These are phyloP conservation scores for Crocuta crocuta DNA, from an alignment of 2,113 vertebrate genomes.

Conservation along the genomic window DNA sequence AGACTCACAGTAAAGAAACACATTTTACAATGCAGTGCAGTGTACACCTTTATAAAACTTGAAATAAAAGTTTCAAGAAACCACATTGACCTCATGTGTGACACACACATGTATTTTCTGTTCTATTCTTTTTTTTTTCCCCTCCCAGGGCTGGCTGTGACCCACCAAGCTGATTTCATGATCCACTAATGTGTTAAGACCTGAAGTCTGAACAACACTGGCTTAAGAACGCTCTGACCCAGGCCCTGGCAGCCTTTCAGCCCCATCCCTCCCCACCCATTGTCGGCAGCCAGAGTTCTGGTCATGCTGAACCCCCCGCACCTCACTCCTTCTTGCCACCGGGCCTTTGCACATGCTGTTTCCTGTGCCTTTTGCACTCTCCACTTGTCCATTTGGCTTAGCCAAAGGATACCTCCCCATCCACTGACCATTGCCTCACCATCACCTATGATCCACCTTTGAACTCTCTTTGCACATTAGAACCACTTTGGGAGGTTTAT, in stretches of 20 bases:
- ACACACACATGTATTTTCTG: not conserved
- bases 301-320: not conserved
- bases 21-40: slow-evolving; percentile 37
- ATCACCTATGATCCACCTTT: not conserved
- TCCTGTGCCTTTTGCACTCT: no score
- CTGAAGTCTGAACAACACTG: not conserved
- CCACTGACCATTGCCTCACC: not conserved
- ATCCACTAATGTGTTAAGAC: not conserved
- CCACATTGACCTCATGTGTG: not conserved
- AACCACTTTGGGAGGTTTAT: not conserved
- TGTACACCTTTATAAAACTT: slow-evolving; percentile 52
- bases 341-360: not conserved
- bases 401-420: not conserved
- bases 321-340: not conserved
- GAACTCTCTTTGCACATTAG: not conserved
- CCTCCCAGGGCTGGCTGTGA: not conserved
- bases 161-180: not conserved
- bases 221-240: not conserved
- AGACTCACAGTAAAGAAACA: slow-evolving; percentile 50
- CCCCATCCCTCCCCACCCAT: rapidly evolving
- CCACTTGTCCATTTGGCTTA: not conserved
- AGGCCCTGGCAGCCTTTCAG: not conserved
- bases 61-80: slow-evolving; percentile 27
- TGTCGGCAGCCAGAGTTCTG: not conserved
- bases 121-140: rapidly evolving